Conservation (phyloP, 2,888 invertebrate species). For the Erpobdella octoculata region DNA sequence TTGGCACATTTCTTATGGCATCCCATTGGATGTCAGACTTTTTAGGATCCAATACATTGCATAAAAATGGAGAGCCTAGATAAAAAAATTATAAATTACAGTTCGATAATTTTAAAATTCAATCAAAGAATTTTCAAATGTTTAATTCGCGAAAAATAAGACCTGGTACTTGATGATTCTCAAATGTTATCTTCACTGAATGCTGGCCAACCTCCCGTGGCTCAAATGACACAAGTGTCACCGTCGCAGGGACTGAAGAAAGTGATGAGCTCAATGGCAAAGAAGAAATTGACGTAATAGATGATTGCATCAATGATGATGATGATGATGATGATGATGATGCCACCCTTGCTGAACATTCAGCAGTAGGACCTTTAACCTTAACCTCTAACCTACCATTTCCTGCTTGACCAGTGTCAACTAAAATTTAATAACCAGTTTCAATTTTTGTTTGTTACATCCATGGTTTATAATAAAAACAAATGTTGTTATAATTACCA, state of each 20-base stretch:
- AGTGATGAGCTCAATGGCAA: background rate
- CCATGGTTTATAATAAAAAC: too few relatives aligned
- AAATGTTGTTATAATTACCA: too few relatives aligned
- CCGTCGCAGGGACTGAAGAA: background rate
- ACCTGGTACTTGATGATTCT: background rate
- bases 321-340: background rate
- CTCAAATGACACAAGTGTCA: background rate
- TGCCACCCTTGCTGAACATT: background rate
- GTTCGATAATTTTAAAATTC: background rate
- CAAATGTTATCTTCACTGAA: background rate
- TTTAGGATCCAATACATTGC: constrained; percentile 6
- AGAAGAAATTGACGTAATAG: too few relatives aligned
- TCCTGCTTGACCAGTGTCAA: background rate
- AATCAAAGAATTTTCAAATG: background rate
- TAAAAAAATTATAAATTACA: background rate
- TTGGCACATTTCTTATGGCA: background rate
- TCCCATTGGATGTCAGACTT: constrained; percentile 6
- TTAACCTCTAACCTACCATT: constrained; percentile 4
- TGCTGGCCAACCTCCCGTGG: constrained; percentile 1
- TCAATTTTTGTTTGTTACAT: too few relatives aligned
- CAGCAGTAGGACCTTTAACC: background rate
- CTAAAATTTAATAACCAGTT: background rate
- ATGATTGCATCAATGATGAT: too few relatives aligned
- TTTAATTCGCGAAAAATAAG: background rate
- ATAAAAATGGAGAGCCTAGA: constrained; percentile 3